Conservation (phyloP, 2,113 vertebrate species). For the Pachycephala philippinensis region DNA sequence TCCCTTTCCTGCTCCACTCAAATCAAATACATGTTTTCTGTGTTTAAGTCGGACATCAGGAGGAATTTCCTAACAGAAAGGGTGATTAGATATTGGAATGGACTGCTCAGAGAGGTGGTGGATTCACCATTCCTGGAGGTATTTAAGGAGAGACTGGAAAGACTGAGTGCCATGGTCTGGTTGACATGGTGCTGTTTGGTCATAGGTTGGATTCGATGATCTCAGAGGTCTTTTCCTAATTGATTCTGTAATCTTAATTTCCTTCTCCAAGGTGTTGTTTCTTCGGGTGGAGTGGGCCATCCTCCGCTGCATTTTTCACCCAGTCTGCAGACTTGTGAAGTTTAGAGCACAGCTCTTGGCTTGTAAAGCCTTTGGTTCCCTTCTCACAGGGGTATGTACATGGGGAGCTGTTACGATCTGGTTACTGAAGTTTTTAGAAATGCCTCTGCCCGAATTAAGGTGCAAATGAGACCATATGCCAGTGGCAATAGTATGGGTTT, state of each 20-base stretch:
- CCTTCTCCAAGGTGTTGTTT: neutral
- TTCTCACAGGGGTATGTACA: accelerated
- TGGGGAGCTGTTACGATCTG: accelerated
- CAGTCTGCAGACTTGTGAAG: neutral
- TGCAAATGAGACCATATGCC: neutral
- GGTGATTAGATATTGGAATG: too few species aligned
- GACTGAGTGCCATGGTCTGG: neutral
- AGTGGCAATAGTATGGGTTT: neutral
- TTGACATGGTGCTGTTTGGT: neutral
- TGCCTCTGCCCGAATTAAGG: neutral
- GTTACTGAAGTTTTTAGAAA: neutral
- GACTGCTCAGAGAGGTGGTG: neutral
- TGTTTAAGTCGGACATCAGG: neutral
- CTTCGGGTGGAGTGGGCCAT: accelerated
- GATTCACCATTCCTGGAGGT: neutral
- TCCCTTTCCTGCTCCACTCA: neutral
- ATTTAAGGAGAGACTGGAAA: neutral
- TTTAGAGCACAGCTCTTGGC: neutral
- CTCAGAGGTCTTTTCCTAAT: neutral
- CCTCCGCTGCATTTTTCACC: accelerated
- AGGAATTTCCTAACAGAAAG: neutral
- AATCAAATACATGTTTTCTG: neutral
- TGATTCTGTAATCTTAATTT: neutral
- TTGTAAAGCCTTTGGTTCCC: accelerated
- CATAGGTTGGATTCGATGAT: neutral